A percentile compares a stretch with the other conserved stretches of the same genome.
These are phyloP conservation scores for Drosophila limbata DNA, from an alignment of 2,888 invertebrate genomes.

Conservation along the genomic window DNA sequence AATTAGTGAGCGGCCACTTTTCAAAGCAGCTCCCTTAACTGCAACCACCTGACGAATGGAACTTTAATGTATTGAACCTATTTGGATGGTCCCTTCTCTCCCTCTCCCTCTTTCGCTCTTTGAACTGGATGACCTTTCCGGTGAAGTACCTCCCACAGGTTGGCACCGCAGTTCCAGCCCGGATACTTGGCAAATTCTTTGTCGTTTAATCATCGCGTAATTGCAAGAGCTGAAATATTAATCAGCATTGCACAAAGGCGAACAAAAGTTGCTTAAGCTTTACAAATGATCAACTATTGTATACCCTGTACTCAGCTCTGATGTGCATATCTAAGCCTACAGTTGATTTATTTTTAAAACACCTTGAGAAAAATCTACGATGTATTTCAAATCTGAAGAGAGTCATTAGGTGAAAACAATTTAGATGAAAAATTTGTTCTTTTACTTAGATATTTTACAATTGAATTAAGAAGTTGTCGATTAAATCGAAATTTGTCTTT, in stretches of 20 bases:
- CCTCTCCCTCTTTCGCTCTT: not conserved
- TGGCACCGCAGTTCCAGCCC: conserved; percentile 1
- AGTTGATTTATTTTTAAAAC: too few species aligned
- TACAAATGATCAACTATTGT: not conserved
- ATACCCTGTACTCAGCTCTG: not conserved
- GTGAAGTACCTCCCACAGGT: not conserved
- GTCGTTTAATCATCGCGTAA: conserved; percentile 60
- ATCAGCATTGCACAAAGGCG: conserved; percentile 31
- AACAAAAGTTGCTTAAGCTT: conserved; percentile 17
- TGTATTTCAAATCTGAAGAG: too few species aligned
- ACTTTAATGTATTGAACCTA: conserved; percentile 2
- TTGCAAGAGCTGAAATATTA: conserved; percentile 28
- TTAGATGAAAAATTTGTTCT: too few species aligned
- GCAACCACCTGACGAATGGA: not conserved
- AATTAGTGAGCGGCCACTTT: conserved; percentile 56
- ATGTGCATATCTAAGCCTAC: not conserved
- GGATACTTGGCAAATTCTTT: conserved; percentile 36
- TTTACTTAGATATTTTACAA: too few species aligned
- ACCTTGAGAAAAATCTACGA: too few species aligned
- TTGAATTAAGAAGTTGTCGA: too few species aligned
- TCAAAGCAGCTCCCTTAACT: not conserved
- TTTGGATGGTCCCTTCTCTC: not conserved
- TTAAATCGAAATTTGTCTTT: too few species aligned
- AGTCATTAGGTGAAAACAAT: too few species aligned
- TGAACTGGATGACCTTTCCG: not conserved